Base-by-base conservation (phyloP, 2,797 vertebrate species). In the Toxotes lorentzi region DNA sequence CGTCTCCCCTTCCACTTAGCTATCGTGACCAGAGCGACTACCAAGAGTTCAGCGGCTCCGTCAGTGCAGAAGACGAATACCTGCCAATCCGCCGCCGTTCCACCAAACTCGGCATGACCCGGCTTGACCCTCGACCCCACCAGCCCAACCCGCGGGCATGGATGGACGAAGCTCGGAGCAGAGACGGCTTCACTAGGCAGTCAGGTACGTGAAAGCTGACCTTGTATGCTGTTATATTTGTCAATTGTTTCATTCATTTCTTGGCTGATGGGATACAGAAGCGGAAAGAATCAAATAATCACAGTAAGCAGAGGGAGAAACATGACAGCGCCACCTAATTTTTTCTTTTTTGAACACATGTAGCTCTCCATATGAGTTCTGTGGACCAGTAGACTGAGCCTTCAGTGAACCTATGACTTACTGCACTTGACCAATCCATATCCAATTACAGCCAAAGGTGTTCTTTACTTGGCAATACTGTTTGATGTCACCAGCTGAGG, bases 401-500 rank as follows among this genome's bases (percentile, higher is more conserved):
- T 47, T 84, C 54, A 64, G 71, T 75, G 57, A 78, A 86, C 70
- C 72, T 66, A 40, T 86, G 82, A 87, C 79, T 88, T 85, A 67
- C n/a, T 78, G 60, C 78, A 78, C 66, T 87, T 83, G 77, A 84
- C 83, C 40, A 60, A 64, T 82, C 73, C 70, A 74, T 88, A 92
- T 95, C 91, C 58, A 80, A 82, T 95, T 94, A 92, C 94, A 66
- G 62, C 72, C 67, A 83, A 64, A 89, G 92, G 93, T 95, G 93
- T 94, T 93, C 76, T 89, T 93, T 93, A 87, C 92, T 86, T 79
- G 60, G 70, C 38, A 61, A 78, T 82, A 74, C 82, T 81, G 71
- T 90, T 91, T 87, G 80, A 88, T 89, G 90, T 88, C 80, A 87
- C 63, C 82, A 83, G 84, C 76, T 82, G 88, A 92, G 88, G 89